These are phyloP conservation scores for Amblyopsis rosae DNA, from an alignment of 2,113 vertebrate species.

Conservation along the genomic window DNA sequence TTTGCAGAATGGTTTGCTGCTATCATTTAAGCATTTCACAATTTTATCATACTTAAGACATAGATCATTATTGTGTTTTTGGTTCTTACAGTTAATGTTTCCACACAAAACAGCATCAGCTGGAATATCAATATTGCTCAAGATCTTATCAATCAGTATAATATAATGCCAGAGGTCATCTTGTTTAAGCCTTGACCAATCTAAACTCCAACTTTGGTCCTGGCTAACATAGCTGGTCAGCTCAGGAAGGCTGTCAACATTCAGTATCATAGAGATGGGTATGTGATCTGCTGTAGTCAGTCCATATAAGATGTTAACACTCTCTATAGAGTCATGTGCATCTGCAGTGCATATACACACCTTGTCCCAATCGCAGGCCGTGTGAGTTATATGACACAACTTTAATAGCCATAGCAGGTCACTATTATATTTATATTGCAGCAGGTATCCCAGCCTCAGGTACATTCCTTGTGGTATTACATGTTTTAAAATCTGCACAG, in stretches of 20 bases:
- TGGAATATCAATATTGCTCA: conserved; percentile 3
- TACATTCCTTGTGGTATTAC: no score
- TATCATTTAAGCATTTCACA: background rate
- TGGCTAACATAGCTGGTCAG: no score
- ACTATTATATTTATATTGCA: no score
- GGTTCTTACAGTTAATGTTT: background rate
- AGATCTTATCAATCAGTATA: background rate
- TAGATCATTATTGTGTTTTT: background rate
- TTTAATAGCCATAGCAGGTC: no score
- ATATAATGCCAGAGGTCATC: background rate
- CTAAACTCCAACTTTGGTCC: no score
- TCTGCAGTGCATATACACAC: conserved; percentile 4
- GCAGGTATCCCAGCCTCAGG: no score
- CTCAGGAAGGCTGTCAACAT: background rate
- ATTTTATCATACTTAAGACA: conserved; percentile 2
- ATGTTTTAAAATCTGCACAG: no score
- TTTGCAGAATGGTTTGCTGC: background rate
- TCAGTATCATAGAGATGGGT: background rate
- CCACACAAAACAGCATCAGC: background rate
- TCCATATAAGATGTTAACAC: background rate
- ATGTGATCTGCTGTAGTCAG: background rate
- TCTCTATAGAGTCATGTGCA: background rate
- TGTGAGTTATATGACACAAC: no score
- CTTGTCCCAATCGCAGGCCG: no score
- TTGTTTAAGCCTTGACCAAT: conserved; percentile 1